A percentile compares a stretch with the other conserved stretches of the same genome.
Conservation (phyloP, 2,888 invertebrate genomes). For the Chrysopilus asiliformis region DNA sequence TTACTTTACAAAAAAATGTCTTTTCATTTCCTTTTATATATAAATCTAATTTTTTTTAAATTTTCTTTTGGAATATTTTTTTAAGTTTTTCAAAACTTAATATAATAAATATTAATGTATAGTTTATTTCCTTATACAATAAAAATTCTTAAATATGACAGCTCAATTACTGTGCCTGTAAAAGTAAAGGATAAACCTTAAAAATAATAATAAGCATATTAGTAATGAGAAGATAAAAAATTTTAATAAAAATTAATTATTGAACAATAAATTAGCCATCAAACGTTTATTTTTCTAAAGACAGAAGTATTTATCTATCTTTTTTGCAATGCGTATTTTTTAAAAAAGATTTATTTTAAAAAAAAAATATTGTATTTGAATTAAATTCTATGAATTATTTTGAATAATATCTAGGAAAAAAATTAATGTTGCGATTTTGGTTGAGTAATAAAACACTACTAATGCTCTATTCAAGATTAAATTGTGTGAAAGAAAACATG, state of each 20-base stretch:
- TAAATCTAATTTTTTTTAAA: constrained; percentile 12
- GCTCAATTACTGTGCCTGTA: constrained; percentile 36
- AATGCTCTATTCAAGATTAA: no score
- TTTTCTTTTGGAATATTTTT: constrained; percentile 19
- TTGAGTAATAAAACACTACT: no score
- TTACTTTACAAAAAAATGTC: background rate
- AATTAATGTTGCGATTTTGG: no score
- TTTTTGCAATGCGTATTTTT: no score
- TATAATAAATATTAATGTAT: constrained; percentile 2
- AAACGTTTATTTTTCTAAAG: no score
- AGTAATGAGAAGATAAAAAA: constrained; percentile 36
- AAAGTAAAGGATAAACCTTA: constrained; percentile 39
- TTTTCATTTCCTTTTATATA: constrained; percentile 2
- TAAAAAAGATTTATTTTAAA: no score
- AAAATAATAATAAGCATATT: constrained; percentile 38
- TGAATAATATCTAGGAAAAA: no score
- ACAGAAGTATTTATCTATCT: no score
- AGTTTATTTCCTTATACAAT: no score
- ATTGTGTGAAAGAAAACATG: no score
- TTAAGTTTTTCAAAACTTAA: constrained; percentile 9
- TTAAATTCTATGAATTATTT: constrained; percentile 8
- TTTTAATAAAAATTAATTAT: constrained; percentile 15
- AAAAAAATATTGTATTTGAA: constrained; percentile 9
- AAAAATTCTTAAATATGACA: constrained; percentile 12
- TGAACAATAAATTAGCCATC: no score